Evolutionary conservation across 2,888 invertebrate genomes (phyloP).

Genomic region (Gastracanthus pulcherrimus): DNA sequence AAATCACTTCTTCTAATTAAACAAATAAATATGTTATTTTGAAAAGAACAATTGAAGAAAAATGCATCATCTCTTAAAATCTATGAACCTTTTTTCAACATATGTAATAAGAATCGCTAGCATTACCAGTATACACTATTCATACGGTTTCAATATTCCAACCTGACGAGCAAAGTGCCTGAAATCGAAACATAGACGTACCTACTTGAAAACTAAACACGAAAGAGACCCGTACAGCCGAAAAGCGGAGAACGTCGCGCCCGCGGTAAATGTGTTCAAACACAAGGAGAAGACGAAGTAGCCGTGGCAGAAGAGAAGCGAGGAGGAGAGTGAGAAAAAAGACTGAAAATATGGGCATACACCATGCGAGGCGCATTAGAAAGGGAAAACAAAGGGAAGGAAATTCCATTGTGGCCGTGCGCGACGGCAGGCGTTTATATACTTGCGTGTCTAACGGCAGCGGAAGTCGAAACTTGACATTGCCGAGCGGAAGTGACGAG

Average conservation of each 20-base stretch:
- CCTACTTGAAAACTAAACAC: neutral
- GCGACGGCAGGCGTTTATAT: too few relatives aligned
- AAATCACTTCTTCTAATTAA: too few relatives aligned
- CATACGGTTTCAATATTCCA: too few relatives aligned
- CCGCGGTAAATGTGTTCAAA: too few relatives aligned
- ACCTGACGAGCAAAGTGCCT: neutral
- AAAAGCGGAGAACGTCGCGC: neutral
- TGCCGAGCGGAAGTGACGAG: conserved; percentile 76
- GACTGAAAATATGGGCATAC: neutral
- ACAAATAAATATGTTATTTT: too few relatives aligned
- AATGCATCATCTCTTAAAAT: too few relatives aligned
- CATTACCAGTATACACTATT: too few relatives aligned
- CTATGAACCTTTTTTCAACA: too few relatives aligned
- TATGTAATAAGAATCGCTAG: too few relatives aligned
- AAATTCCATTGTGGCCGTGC: conserved; percentile 52
- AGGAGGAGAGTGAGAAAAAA: neutral
- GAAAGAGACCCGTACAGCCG: too few relatives aligned
- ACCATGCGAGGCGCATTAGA: neutral
- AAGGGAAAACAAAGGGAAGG: conserved; percentile 59
- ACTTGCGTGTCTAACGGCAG: conserved; percentile 63
- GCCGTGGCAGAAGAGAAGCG: neutral
- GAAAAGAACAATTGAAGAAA: too few relatives aligned
- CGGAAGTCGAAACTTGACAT: conserved; percentile 77
- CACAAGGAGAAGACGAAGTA: neutral
- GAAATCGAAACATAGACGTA: neutral